Conservation (phyloP, 2,797 vertebrate species). For the Uromys caudimaculatus region DNA sequence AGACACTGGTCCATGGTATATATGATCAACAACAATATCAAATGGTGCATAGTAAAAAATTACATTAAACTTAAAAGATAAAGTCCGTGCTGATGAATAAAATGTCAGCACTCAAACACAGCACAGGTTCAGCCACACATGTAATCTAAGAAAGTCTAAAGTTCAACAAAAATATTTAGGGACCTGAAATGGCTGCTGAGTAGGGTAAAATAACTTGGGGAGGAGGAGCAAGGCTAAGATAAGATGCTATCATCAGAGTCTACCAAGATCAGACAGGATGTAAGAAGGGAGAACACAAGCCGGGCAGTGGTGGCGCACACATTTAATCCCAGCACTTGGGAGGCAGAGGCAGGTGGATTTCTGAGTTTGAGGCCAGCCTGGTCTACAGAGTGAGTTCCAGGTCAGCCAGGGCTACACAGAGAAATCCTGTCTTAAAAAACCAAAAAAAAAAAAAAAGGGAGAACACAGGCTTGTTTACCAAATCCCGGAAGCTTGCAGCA, state of each 20-base stretch:
- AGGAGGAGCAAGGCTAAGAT: conserved; percentile 21
- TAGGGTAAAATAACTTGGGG: background rate
- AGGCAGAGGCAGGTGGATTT: too few relatives aligned
- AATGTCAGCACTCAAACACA: background rate
- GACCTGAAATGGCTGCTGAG: background rate
- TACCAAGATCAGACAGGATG: background rate
- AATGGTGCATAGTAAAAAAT: background rate
- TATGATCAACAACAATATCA: background rate
- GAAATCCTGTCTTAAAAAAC: too few relatives aligned
- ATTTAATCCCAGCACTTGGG: too few relatives aligned
- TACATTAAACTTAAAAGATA: background rate
- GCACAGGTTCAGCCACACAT: background rate
- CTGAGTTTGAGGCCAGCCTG: too few relatives aligned
- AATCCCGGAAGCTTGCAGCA: background rate
- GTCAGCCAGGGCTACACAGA: too few relatives aligned
- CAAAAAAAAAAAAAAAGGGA: too few relatives aligned
- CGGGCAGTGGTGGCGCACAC: too few relatives aligned
- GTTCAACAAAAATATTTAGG: background rate
- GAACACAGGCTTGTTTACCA: background rate
- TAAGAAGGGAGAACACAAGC: conserved; percentile 1
- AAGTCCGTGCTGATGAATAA: background rate
- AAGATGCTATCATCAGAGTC: background rate
- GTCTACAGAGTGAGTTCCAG: too few relatives aligned
- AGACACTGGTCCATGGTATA: background rate
- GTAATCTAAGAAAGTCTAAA: conserved; percentile 32